Base-by-base conservation (phyloP, 2,888 invertebrate genomes). In the Panorpa germanica region DNA sequence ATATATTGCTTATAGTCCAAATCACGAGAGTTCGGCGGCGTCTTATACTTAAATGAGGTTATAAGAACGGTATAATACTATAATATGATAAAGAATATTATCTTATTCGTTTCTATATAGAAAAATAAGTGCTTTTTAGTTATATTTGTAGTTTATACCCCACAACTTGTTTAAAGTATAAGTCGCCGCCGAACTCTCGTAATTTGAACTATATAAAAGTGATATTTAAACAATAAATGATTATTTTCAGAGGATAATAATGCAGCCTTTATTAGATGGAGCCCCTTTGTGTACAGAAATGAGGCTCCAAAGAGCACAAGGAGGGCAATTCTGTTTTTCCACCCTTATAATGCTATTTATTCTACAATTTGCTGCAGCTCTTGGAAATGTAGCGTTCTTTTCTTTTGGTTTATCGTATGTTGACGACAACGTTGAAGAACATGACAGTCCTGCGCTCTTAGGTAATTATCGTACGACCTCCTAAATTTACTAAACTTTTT, bases 391-490 rank as follows among this genome's bases (percentile, higher is more conserved):
- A 17, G 57, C 62, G 1, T 64, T 62, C 38, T 59, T 59, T 25
- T 53, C 62, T 1, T 53, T 66, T 11, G 69, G 68, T 5, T 47
- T 70, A 12, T 59, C 62, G 4, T 70, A 68, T 39, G 49, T 70
- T 6, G 70, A 70, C 35, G 70, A 70, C 38, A 69, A 70, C 41
- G 59, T 63, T 1, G 50, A 55, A 14, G 55, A 52, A 12, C 49
- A 55, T 28, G 55, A 62, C 26, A 57, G 61, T 34, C 55, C 65
- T 2, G 52, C 55, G 2, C 53, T 53, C 17, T 50, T 63, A 34
- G 59, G 55, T 51, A 41, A 39, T 34, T 11, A 19, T 25, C 9
- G 2, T 17, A 32, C 4, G 16, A 4, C 16, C 7, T 23, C 18
- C 8, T n/a, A 10, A 14, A 10, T 25, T 15, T 14, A 13, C 8